These are phyloP conservation scores for Gulo gulo DNA, from an alignment of 2,113 vertebrate genomes.

Conservation along the genomic window DNA sequence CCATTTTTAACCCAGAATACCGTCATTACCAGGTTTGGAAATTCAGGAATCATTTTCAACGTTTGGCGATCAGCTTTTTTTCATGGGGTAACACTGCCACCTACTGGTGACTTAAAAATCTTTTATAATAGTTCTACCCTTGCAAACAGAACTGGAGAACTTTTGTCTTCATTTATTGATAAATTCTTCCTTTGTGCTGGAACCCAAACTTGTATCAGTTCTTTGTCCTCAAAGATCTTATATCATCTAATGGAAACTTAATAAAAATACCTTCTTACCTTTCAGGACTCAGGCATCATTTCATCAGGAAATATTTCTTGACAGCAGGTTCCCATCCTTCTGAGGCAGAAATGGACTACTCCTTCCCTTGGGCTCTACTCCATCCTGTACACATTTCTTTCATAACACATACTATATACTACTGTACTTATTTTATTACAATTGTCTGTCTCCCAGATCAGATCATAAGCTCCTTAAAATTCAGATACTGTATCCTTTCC, in stretches of 20 bases:
- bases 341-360: neutral
- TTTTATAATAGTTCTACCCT: neutral
- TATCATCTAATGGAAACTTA: neutral
- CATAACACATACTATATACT: neutral
- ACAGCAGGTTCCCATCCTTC: neutral
- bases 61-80: neutral
- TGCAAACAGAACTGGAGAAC: neutral
- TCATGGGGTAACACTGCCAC: slow-evolving; percentile 65
- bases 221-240: neutral
- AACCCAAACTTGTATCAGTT: neutral
- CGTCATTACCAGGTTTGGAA: slow-evolving; percentile 58
- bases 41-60: neutral
- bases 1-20: slow-evolving; percentile 64
- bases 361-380: neutral
- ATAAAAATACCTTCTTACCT: neutral
- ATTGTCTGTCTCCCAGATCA: neutral
- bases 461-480: slow-evolving; percentile 25
- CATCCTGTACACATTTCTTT: neutral
- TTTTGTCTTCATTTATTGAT: neutral
- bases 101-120: slow-evolving; percentile 59
- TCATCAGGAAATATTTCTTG: neutral
- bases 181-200: neutral
- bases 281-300: neutral
- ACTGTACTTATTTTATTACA: neutral
- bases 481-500: neutral